These are phyloP conservation scores for Polyommatus icarus DNA, from an alignment of 2,888 invertebrate species.

Conservation along the genomic window DNA sequence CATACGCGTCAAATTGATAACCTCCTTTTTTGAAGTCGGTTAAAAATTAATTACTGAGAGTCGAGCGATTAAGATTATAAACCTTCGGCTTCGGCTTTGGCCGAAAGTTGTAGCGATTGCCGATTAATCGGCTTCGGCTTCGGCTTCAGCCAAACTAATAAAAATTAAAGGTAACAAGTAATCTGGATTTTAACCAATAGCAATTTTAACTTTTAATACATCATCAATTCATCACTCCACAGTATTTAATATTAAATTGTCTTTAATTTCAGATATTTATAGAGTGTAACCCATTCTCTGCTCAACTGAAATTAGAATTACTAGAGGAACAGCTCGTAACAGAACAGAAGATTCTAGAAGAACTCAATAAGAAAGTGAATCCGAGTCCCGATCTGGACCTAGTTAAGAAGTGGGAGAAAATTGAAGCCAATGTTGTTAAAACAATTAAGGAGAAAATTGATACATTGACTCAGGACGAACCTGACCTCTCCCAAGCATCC, in stretches of 20 bases:
- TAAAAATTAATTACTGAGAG: too few species aligned
- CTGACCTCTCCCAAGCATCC: slow-evolving; percentile 67
- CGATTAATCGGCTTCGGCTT: too few species aligned
- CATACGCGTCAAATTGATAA: too few species aligned
- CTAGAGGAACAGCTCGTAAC: slow-evolving; percentile 81
- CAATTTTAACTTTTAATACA: background rate
- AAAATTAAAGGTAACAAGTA: background rate
- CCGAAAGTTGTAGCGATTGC: too few species aligned
- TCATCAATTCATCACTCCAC: too few species aligned
- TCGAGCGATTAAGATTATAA: too few species aligned
- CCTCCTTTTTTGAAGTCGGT: too few species aligned
- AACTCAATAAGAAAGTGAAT: slow-evolving; percentile 77
- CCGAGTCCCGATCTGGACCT: slow-evolving; percentile 68
- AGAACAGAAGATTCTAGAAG: slow-evolving; percentile 82
- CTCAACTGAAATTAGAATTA: slow-evolving; percentile 81
- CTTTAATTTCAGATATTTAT: slow-evolving; percentile 82
- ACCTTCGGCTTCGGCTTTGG: too few species aligned
- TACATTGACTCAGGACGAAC: slow-evolving; percentile 70
- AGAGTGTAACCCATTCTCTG: slow-evolving; percentile 92
- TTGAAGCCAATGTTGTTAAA: slow-evolving; percentile 71
- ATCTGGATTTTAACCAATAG: background rate
- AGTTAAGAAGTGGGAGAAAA: slow-evolving; percentile 76
- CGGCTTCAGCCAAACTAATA: too few species aligned
- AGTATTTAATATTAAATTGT: background rate
- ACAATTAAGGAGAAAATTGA: slow-evolving; percentile 75